phyloP scores from a whole-genome alignment of 2,888 invertebrate genomes.

The Dicyrtoma fusca region DNA sequence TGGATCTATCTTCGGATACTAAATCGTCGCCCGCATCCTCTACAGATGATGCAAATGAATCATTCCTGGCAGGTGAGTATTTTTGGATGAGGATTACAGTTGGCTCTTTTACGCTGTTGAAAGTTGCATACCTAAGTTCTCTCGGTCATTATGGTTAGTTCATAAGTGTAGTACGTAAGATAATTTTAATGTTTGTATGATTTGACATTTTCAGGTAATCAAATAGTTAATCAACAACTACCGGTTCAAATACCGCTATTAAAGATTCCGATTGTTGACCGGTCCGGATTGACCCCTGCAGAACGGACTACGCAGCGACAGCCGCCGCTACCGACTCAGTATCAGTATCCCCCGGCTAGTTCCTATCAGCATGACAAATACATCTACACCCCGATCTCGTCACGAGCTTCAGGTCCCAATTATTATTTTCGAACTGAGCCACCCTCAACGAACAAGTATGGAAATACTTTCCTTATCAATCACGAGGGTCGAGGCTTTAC shows the following conservation, averaged over 20 bases:
- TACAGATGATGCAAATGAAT: no score
- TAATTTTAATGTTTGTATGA: no score
- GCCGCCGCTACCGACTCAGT: conserved; percentile 45
- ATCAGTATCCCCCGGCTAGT: conserved; percentile 44
- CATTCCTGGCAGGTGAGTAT: no score
- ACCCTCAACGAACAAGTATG: conserved; percentile 23
- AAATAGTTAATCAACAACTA: not conserved
- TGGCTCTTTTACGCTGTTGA: no score
- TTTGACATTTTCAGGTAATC: no score
- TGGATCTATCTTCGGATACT: no score
- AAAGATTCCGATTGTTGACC: conserved; percentile 29
- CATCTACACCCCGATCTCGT: not conserved
- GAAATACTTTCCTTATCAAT: conserved; percentile 22
- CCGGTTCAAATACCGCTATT: conserved; percentile 45
- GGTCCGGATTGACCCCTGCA: conserved; percentile 14
- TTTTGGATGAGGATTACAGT: no score
- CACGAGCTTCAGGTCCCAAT: not conserved
- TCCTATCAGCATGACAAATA: conserved; percentile 33
- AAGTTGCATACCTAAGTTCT: no score
- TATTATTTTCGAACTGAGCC: not conserved
- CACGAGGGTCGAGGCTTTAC: conserved; percentile 21
- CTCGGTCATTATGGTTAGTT: no score
- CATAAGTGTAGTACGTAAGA: no score
- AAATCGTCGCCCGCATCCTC: no score
- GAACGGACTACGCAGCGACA: no score